These are phyloP conservation scores for Mionectes macconnelli DNA, from an alignment of 2,113 vertebrate genomes.

Conservation along the genomic window DNA sequence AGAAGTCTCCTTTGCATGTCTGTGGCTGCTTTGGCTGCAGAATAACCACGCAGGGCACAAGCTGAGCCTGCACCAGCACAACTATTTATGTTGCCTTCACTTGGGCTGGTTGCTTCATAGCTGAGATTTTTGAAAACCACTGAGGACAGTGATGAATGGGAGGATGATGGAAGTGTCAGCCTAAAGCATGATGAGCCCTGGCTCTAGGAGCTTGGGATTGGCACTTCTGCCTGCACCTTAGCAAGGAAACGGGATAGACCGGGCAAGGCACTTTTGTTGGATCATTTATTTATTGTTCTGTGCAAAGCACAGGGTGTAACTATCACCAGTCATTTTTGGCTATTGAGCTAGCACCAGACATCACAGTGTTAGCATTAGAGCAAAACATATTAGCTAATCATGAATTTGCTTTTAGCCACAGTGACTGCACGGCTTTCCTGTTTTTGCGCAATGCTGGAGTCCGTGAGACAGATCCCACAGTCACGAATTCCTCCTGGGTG, in stretches of 20 bases:
- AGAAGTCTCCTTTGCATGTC: not conserved
- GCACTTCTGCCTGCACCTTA: not conserved
- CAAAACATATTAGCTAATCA: conserved; percentile 68
- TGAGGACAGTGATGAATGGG: not conserved
- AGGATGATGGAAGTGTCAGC: not conserved
- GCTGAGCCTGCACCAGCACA: not conserved
- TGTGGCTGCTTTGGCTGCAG: not conserved
- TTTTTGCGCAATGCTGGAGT: conserved; percentile 21
- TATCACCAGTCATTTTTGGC: conserved; percentile 63
- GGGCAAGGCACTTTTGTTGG: conserved; percentile 32
- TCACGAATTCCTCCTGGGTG: conserved; percentile 37
- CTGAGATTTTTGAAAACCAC: conserved; percentile 23
- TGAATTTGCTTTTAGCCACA: conserved; percentile 60
- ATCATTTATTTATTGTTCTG: conserved; percentile 67
- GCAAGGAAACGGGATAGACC: not conserved
- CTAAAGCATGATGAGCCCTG: not conserved
- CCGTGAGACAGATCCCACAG: conserved; percentile 26
- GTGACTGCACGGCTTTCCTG: conserved; percentile 52
- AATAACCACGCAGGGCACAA: rapidly evolving
- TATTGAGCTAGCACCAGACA: conserved; percentile 51
- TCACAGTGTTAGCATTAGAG: conserved; percentile 39
- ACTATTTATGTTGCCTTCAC: not conserved
- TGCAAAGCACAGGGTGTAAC: conserved; percentile 63
- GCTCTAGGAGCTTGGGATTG: not conserved
- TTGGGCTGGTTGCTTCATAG: not conserved